These are phyloP conservation scores for Tinea pellionella DNA, from an alignment of 2,888 invertebrate species.

Conservation along the genomic window DNA sequence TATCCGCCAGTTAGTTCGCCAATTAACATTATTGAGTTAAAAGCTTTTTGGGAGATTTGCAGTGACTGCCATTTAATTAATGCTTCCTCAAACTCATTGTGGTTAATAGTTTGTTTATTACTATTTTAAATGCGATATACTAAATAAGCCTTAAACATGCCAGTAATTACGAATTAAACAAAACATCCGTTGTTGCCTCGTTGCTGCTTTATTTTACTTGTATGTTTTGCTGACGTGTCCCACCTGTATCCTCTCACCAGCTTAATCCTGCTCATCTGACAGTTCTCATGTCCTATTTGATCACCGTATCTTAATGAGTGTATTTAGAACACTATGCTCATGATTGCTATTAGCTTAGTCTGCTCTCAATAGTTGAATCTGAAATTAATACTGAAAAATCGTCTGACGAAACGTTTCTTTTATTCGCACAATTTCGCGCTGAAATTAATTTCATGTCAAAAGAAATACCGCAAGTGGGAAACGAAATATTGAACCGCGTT, in stretches of 20 bases:
- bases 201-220: too few species aligned
- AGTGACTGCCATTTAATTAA: background rate
- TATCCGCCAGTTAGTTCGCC: background rate
- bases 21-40: background rate
- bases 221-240: background rate
- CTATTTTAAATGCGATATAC: too few species aligned
- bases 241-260: background rate
- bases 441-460: slow-evolving; percentile 9
- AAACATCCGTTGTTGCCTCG: background rate
- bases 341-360: too few species aligned
- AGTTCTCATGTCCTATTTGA: background rate
- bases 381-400: too few species aligned
- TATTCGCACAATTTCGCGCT: too few species aligned
- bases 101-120: too few species aligned
- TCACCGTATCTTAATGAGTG: background rate
- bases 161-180: background rate
- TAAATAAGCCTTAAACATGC: too few species aligned
- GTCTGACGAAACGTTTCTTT: too few species aligned
- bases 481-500: background rate
- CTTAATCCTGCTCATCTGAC: background rate
- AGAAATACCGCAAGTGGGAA: slow-evolving; percentile 6
- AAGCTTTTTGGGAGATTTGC: background rate
- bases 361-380: too few species aligned
- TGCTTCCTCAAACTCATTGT: background rate
- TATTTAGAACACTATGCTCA: too few species aligned